Evolutionary conservation across 2,797 vertebrate species (phyloP).

Genomic region (Carcharodon carcharias): DNA sequence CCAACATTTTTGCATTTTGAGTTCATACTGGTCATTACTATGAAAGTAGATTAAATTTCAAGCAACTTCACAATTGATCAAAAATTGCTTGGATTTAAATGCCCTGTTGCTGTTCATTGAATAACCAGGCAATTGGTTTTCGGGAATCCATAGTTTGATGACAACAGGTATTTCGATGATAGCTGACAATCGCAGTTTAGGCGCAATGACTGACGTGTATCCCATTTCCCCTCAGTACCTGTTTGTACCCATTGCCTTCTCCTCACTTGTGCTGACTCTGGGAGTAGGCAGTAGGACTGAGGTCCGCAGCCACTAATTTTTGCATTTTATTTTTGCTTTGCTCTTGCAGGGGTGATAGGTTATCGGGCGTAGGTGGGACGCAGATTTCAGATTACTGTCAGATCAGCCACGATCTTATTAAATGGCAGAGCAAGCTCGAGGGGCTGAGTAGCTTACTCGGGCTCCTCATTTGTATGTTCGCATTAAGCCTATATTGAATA

Average conservation of each 20-base stretch:
- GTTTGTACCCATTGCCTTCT: neutral
- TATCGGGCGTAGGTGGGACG: no score
- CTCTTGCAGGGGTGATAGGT: no score
- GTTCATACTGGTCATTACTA: neutral
- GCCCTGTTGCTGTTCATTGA: neutral
- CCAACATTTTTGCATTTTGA: constrained; percentile 19
- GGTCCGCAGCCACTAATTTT: no score
- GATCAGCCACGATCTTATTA: no score
- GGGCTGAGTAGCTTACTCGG: no score
- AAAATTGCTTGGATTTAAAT: neutral
- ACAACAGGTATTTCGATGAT: neutral
- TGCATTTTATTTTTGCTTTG: no score
- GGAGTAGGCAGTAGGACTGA: neutral
- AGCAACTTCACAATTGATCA: constrained; percentile 21
- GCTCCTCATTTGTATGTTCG: no score
- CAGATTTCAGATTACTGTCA: no score
- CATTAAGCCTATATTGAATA: no score
- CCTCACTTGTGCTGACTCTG: neutral
- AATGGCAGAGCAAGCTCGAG: no score
- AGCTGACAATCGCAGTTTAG: neutral
- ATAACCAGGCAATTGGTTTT: neutral
- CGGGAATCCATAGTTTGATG: neutral
- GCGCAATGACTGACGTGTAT: neutral
- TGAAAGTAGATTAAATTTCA: constrained; percentile 11
- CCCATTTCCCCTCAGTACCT: no score